Evolutionary conservation across 2,888 invertebrate genomes (phyloP).

Genomic region (Lasioglossum oenotherae): DNA sequence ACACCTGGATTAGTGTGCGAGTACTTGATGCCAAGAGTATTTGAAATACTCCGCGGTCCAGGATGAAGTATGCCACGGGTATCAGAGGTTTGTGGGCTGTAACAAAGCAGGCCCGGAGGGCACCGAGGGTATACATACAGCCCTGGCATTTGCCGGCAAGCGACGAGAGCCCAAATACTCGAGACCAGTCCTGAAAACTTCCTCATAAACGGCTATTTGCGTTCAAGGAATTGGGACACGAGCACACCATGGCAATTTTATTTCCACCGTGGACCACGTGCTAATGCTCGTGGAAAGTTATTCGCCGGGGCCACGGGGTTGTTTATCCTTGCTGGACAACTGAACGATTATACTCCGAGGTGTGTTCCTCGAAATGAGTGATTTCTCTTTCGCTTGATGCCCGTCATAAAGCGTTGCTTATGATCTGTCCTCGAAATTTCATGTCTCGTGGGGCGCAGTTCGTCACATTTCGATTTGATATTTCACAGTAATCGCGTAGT

Average conservation of each 20-base stretch:
- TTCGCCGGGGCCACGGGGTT: not conserved
- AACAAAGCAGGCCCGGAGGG: slow-evolving; percentile 76
- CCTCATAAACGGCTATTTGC: slow-evolving; percentile 59
- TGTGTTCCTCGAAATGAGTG: not conserved
- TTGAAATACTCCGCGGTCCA: slow-evolving; percentile 76
- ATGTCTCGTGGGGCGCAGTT: not conserved
- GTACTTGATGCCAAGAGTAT: slow-evolving; percentile 74
- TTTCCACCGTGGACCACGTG: slow-evolving; percentile 18
- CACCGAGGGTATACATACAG: slow-evolving; percentile 68
- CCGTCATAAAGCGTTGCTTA: not conserved
- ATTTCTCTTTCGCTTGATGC: not conserved
- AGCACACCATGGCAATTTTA: slow-evolving; percentile 37
- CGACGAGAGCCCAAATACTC: slow-evolving; percentile 57
- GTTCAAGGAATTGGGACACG: slow-evolving; percentile 49
- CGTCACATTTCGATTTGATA: not conserved
- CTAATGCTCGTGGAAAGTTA: slow-evolving; percentile 5
- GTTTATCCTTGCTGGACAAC: not conserved
- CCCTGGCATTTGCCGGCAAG: slow-evolving; percentile 64
- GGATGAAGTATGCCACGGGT: slow-evolving; percentile 75
- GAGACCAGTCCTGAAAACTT: slow-evolving; percentile 62
- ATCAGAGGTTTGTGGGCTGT: slow-evolving; percentile 73
- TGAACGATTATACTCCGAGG: not conserved
- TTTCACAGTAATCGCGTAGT: not conserved
- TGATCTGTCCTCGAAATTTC: not conserved
- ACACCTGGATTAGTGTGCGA: slow-evolving; percentile 59